Evolutionary conservation across 2,797 vertebrate genomes (phyloP), one percentile per base, ranked within the genome.

Genomic region (Phaenicophaeus curvirostris): DNA sequence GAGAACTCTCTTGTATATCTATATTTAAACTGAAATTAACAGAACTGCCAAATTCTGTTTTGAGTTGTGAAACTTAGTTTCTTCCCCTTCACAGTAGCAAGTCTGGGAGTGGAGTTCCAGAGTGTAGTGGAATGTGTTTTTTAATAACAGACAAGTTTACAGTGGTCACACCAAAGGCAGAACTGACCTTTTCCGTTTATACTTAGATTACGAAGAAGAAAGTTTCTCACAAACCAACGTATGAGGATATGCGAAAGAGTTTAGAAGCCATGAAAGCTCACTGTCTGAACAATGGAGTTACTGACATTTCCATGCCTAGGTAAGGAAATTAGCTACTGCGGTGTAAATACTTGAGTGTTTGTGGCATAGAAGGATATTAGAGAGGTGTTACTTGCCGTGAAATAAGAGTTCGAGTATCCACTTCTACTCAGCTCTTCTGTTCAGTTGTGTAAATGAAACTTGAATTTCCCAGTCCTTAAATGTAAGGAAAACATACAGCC

Each of bases 211-310:
- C 99, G 37, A 99, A 99, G 98, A 95, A 98, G 96, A 99, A 97
- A 67, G 98, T 97, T 75, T 98, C 92, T 42, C 97, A 99, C 28
- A 99, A 99, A 75, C 99, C 99, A 6, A 99, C 98, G 0, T 99
- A 99, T 6, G 97, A 98, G 41, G 98, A 35, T 54, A 97, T 99
- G 86, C 95, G 12, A 35, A 94, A 82, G 90, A 99, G 99, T 95
- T 97, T 99, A 86, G 97, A 98, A 90, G 98, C 98, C 89, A 99
- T 99, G 99, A 99, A 95, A 96, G 94, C 93, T n/a, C 99, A 99
- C 79, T 99, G 99, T 82, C 66, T 97, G 33, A 78, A 82, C 83
- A 98, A 99, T 11, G 97, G 95, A 28, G 99, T 99, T 35, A 98
- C 98, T 2, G 97, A 97, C 62, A 97, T 99, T 76, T 99, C 99